Conservation (phyloP, 2,113 vertebrate genomes). For the Xenopus borealis region DNA sequence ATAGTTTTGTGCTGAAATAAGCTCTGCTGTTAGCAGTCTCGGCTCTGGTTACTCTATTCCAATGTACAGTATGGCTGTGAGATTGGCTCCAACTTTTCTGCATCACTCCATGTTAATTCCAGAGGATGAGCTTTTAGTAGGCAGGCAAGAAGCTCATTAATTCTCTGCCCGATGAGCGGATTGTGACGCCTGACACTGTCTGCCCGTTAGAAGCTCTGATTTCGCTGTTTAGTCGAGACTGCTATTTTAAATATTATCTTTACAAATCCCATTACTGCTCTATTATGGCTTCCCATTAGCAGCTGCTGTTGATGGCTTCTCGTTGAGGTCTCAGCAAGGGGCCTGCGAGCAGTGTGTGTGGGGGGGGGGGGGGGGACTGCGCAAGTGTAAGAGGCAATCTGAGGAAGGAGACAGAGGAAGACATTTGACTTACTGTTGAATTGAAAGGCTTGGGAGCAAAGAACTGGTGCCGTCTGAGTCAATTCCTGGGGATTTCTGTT, state of each 20-base stretch:
- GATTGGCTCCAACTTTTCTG: neutral
- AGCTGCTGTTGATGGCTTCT: slow-evolving; percentile 58
- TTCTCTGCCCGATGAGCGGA: neutral
- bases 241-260: slow-evolving; percentile 59
- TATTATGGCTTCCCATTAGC: slow-evolving; percentile 62
- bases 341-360: slow-evolving; percentile 24
- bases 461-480: no score
- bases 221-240: slow-evolving; percentile 42
- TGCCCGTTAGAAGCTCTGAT: slow-evolving; percentile 41
- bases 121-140: neutral
- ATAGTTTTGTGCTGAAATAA: slow-evolving; percentile 15
- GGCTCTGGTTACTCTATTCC: slow-evolving; percentile 12
- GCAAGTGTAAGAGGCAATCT: neutral
- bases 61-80: neutral
- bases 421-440: neutral
- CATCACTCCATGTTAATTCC: neutral
- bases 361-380: slow-evolving; percentile 6
- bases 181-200: slow-evolving; percentile 34
- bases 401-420: slow-evolving; percentile 17
- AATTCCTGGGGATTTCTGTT: no score
- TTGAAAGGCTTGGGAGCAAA: no score
- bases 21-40: slow-evolving; percentile 13
- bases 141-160: neutral
- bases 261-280: slow-evolving; percentile 59
- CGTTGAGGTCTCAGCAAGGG: slow-evolving; percentile 48